Evolutionary conservation across 2,797 vertebrate species (phyloP), one percentile per base, ranked within the genome.

Genomic region (Poecilia velifera): DNA sequence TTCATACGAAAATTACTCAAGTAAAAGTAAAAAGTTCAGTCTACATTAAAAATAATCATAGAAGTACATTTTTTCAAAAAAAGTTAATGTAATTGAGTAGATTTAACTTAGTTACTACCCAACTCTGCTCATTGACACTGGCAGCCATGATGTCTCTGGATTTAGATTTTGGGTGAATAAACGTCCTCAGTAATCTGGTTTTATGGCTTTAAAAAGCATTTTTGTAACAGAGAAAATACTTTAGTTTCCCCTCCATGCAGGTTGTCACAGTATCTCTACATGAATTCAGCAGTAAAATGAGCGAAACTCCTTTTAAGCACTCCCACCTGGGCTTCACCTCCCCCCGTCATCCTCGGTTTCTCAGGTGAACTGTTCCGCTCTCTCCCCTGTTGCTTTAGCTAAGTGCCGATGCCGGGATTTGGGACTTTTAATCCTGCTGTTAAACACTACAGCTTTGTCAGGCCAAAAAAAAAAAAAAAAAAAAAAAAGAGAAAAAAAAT

Each of bases 381-480:
- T 87, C 84, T 75, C 75, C 85, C 66, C 87, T 95, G 91, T 95
- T 94, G 92, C 94, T 95, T 94, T 94, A 91, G 91, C 90, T 95
- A 94, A 95, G 95, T 93, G 93, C 94, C 91, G 94, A 88, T 74
- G 88, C 90, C 84, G 91, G 93, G 94, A 96, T 95, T 94, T 93
- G 91, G 91, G 93, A 86, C 93, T 96, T 96, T 96, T 96, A 96
- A 96, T 96, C 94, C 95, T 91, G 49, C 94, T 92, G 94, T 96
- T 95, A 96, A 96, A 96, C 93, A 94, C 93, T 91, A 93, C 88
- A 91, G 95, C 93, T 95, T 95, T 95, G 95, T 95, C 89, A 90
- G 83, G 83, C 45, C 20, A 1, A 66, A 87, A 90, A 88, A 90
- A 66, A 87, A 90, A 88, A 90, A 91, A 81, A 87, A 88, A 84